These are phyloP conservation scores for Harmothoe impar DNA, from an alignment of 2,888 invertebrate species.

Conservation along the genomic window DNA sequence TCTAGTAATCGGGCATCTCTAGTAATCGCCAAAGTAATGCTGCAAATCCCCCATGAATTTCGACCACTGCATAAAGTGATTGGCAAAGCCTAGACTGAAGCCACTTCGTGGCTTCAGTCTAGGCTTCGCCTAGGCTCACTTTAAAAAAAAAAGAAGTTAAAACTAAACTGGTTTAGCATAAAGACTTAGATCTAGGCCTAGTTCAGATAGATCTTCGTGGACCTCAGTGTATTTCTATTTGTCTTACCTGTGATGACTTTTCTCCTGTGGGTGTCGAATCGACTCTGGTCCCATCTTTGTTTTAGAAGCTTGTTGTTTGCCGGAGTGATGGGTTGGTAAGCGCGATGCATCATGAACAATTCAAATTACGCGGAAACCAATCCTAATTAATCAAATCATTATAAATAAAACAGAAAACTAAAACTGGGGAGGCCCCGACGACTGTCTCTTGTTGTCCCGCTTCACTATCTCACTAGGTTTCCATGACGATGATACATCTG, in stretches of 20 bases:
- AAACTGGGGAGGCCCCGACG: not conserved
- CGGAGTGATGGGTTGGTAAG: constrained; percentile 76
- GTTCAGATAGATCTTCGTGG: no score
- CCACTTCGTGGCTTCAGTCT: no score
- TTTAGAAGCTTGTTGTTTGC: constrained; percentile 75
- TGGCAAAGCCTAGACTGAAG: no score
- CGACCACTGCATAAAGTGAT: no score
- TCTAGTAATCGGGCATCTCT: no score
- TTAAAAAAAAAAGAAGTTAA: no score
- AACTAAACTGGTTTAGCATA: no score
- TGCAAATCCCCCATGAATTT: no score
- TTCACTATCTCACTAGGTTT: not conserved
- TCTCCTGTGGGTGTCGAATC: constrained; percentile 74
- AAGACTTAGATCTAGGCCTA: no score
- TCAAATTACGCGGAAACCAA: not conserved
- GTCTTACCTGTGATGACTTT: constrained; percentile 74
- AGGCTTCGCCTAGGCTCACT: no score
- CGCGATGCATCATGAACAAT: constrained; percentile 73
- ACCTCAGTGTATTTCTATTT: no score
- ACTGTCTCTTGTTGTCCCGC: not conserved
- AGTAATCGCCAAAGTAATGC: no score
- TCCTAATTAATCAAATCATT: not conserved
- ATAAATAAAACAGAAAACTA: not conserved
- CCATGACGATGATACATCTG: not conserved
- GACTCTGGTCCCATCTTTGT: constrained; percentile 74